phyloP scores from a whole-genome alignment of 2,888 invertebrate species.

The Tuta absoluta region DNA sequence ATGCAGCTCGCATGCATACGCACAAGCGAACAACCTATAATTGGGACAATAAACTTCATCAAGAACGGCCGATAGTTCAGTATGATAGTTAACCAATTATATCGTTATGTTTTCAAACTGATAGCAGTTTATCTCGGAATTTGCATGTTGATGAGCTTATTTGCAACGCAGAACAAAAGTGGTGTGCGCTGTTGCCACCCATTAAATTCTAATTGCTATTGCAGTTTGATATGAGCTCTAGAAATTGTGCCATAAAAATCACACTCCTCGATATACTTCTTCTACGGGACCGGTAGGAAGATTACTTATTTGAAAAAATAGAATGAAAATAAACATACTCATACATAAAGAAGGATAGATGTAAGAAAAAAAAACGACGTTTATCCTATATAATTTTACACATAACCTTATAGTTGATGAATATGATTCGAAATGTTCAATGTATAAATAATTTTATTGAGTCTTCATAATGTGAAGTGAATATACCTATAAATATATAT shows the following conservation, averaged over 20 bases:
- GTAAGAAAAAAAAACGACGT: no score
- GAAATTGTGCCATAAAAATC: not conserved
- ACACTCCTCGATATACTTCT: not conserved
- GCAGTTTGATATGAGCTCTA: not conserved
- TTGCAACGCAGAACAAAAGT: constrained; percentile 42
- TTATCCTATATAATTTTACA: no score
- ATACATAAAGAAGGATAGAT: no score
- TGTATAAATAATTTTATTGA: no score
- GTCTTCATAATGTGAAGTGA: no score
- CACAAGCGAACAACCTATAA: constrained; percentile 71
- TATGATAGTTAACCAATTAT: constrained; percentile 68
- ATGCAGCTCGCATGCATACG: constrained; percentile 49
- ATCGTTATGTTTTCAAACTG: constrained; percentile 63
- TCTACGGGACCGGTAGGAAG: no score
- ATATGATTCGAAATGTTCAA: no score
- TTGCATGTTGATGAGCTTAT: constrained; percentile 55
- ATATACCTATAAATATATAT: no score
- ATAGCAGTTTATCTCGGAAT: constrained; percentile 58
- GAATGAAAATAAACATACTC: no score
- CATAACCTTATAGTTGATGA: no score
- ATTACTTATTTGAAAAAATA: no score
- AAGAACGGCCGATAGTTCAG: constrained; percentile 67
- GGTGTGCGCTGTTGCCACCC: constrained; percentile 25
- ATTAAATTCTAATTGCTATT: constrained; percentile 19
- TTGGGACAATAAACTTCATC: constrained; percentile 74